Base-by-base conservation (phyloP, 2,797 vertebrate species). In the Rhynchonycteris naso region DNA sequence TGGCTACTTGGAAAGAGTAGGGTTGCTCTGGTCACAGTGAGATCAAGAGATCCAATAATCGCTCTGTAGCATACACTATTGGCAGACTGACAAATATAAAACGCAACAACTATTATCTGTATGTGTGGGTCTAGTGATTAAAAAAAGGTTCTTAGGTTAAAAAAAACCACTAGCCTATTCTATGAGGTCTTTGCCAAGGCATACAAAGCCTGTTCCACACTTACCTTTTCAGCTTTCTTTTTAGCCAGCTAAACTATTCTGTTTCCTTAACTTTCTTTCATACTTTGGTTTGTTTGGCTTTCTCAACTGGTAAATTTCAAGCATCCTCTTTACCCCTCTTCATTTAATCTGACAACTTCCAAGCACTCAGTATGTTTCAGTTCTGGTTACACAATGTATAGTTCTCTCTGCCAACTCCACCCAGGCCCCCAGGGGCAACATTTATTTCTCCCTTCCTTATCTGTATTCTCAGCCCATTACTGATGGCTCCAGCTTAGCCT, bases 21-120 rank as follows among this genome's bases (percentile, higher is more conserved):
- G 7, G 56, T 7, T 38, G 66, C 24, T 68, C 30, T n/a, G 35
- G 24, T 72, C n/a, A 11, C 63, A 50, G 1, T 35, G 66, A 66
- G 30, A 7, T 4, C 24, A 71, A 52, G 38, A 83, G 13, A 30
- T 66, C 35, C 21, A 68, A 68, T 26, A 66, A 38, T 50, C 35
- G 9, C n/a, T 68, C 16, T 50, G 30, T 35, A 35, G 66, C 50
- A 76, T 33, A 35, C 35, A 26, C 66, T 28, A 63, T 35, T 11
- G 74, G 76, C 15, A 79, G 61, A 86, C 81, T 87, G 59, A 71
- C 79, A 72, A 76, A 91, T 22, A 61, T 5, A 76, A 87, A 82
- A 71, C 30, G 56, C 38, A 79, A 58, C 14, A 47, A 75, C 21
- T 88, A 15, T 1, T 13, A 0, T 63, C 21, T 35, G 50, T 26